A percentile compares a stretch with the other conserved stretches of the same genome.
These are phyloP conservation scores for Hedya salicella DNA, from an alignment of 2,888 invertebrate species.

Conservation along the genomic window DNA sequence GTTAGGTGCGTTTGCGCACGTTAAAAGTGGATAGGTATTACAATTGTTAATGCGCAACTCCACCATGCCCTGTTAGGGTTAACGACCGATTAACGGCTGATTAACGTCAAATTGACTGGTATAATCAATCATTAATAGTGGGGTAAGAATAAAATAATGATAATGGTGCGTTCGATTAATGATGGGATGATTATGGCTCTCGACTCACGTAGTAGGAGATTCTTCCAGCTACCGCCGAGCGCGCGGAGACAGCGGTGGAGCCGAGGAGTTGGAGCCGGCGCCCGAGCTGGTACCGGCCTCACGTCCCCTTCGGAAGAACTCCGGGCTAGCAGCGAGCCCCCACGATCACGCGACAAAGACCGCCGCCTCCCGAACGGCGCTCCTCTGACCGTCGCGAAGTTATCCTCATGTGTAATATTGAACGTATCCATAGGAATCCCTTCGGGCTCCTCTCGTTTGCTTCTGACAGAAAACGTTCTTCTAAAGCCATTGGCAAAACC, in stretches of 20 bases:
- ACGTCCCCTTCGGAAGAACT: conserved; percentile 91
- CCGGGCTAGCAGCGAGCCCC: conserved; percentile 83
- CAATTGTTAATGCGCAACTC: too few relatives aligned
- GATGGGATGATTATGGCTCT: conserved; percentile 19
- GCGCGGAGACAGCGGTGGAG: conserved; percentile 89
- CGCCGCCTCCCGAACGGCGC: conserved; percentile 78
- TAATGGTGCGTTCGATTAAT: too few relatives aligned
- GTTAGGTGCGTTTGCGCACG: conserved; percentile 66
- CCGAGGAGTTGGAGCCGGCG: conserved; percentile 77
- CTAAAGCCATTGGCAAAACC: conserved; percentile 76
- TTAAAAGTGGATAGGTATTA: conserved; percentile 57
- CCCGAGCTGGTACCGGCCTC: conserved; percentile 69
- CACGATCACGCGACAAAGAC: conserved; percentile 80
- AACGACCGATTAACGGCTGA: too few relatives aligned
- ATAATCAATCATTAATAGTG: too few relatives aligned
- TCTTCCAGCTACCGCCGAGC: conserved; percentile 92
- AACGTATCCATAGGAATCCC: conserved; percentile 77
- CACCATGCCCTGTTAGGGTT: too few relatives aligned
- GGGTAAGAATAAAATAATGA: too few relatives aligned
- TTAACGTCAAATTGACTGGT: too few relatives aligned
- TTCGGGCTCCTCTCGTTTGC: conserved; percentile 70
- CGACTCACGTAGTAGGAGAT: conserved; percentile 91
- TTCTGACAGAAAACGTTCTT: conserved; percentile 77
- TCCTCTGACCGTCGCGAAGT: conserved; percentile 76
- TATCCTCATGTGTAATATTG: conserved; percentile 68